phyloP scores from a whole-genome alignment of 1,140 invertebrate species.

The Zaprionus vittiger region DNA sequence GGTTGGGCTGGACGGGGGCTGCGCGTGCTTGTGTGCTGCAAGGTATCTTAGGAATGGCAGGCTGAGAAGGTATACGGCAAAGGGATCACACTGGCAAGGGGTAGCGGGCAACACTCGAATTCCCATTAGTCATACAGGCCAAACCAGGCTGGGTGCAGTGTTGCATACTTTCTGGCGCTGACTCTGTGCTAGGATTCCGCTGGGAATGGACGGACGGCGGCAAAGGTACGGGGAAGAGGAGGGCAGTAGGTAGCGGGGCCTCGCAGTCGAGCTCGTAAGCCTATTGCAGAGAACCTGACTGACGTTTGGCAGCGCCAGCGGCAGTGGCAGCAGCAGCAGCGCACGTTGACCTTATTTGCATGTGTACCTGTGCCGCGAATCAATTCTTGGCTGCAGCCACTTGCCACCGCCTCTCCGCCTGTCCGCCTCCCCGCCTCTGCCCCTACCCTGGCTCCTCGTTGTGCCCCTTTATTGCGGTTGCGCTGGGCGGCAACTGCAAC shows the following conservation, averaged over 20 bases:
- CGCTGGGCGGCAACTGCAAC: conserved; percentile 70
- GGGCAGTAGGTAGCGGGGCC: not conserved
- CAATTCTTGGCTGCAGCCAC: conserved; percentile 61
- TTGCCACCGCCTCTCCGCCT: not conserved
- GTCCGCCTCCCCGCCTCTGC: not conserved
- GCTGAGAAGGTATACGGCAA: not conserved
- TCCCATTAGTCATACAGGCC: conserved; percentile 49
- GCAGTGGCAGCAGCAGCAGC: conserved; percentile 45
- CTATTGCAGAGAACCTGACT: conserved; percentile 38
- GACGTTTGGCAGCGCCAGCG: conserved; percentile 50
- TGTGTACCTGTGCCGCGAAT: conserved; percentile 67
- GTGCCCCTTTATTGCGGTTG: conserved; percentile 56
- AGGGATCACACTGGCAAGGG: not conserved
- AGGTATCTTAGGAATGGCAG: conserved; percentile 2
- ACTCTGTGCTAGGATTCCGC: conserved; percentile 14
- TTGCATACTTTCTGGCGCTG: conserved; percentile 71
- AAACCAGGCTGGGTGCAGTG: conserved; percentile 53
- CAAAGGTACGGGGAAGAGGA: not conserved
- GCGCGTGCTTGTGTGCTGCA: not conserved
- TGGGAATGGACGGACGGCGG: not conserved
- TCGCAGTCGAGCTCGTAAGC: conserved; percentile 11
- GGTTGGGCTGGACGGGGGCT: not conserved
- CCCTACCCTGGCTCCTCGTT: not conserved
- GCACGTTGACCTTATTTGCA: conserved; percentile 81
- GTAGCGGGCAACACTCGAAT: not conserved